A percentile compares a stretch with the other conserved stretches of the same genome.
These are phyloP conservation scores for Aphelenchoides bicaudatus DNA, from an alignment of 2,888 invertebrate genomes.

Conservation along the genomic window DNA sequence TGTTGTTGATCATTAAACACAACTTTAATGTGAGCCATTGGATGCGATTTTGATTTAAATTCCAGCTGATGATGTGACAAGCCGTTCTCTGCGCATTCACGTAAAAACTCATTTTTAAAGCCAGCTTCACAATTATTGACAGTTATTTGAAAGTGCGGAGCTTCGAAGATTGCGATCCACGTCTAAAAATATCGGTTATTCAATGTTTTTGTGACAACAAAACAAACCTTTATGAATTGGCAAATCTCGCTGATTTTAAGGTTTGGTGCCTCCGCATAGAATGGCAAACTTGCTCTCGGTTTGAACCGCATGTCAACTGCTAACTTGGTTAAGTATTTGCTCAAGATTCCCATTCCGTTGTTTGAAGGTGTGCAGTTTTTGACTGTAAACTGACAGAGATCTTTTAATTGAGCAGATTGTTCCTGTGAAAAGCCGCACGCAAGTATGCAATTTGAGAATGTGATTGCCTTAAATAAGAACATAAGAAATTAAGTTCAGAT, in stretches of 20 bases:
- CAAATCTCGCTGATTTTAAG: conserved; percentile 8
- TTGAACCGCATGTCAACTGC: conserved; percentile 17
- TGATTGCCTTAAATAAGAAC: conserved; percentile 13
- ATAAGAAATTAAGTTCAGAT: neutral
- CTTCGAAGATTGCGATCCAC: conserved; percentile 18
- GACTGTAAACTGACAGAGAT: conserved; percentile 19
- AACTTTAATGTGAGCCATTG: conserved; percentile 5
- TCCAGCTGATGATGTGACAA: conserved; percentile 6
- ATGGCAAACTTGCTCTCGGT: conserved; percentile 5
- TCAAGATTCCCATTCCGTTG: conserved; percentile 8
- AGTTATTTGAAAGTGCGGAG: conserved; percentile 17
- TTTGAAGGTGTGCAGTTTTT: conserved; percentile 12
- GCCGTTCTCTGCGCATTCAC: conserved; percentile 9
- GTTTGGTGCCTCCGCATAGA: conserved; percentile 17
- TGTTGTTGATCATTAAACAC: neutral
- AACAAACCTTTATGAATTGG: conserved; percentile 16
- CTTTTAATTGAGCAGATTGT: neutral
- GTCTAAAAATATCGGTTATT: conserved; percentile 10
- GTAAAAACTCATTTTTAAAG: conserved; percentile 3
- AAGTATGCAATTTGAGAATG: conserved; percentile 5
- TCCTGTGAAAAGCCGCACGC: conserved; percentile 13
- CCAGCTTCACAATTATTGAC: conserved; percentile 8
- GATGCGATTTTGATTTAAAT: conserved; percentile 15
- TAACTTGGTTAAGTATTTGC: conserved; percentile 14
- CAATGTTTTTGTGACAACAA: neutral